phyloP scores from a whole-genome alignment of 2,888 invertebrate species.

The Spodoptera littoralis region DNA sequence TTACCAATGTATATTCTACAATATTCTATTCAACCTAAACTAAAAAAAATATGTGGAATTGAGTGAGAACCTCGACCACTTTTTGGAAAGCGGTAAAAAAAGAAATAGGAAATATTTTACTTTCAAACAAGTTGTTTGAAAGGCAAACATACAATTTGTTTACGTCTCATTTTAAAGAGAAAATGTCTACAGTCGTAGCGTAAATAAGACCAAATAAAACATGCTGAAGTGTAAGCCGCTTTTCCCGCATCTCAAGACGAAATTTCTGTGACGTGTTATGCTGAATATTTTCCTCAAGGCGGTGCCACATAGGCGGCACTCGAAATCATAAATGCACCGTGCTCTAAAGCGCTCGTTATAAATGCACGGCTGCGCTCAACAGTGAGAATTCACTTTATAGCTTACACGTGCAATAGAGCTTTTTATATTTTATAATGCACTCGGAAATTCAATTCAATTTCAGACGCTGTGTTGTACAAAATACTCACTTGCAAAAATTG shows the following conservation, averaged over 20 bases:
- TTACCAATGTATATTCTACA: too few relatives aligned
- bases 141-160: too few relatives aligned
- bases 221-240: conserved; percentile 1
- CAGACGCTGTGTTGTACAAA: conserved; percentile 19
- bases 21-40: too few relatives aligned
- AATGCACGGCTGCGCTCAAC: conserved; percentile 29
- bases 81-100: too few relatives aligned
- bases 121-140: too few relatives aligned
- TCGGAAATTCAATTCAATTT: conserved; percentile 42
- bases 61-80: too few relatives aligned
- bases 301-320: background rate
- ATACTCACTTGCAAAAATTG: conserved; percentile 27
- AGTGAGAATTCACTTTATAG: conserved; percentile 43
- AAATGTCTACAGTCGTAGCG: too few relatives aligned
- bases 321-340: conserved; percentile 1
- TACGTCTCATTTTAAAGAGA: too few relatives aligned
- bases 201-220: too few relatives aligned
- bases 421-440: conserved; percentile 49
- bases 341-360: conserved; percentile 22
- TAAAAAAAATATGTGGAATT: too few relatives aligned
- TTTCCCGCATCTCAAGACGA: conserved; percentile 3
- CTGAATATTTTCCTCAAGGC: conserved; percentile 11
- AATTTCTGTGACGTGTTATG: background rate
- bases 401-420: conserved; percentile 30
- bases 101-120: too few relatives aligned